phyloP scores from a whole-genome alignment of 2,888 invertebrate species.

The Netelia virgata region DNA sequence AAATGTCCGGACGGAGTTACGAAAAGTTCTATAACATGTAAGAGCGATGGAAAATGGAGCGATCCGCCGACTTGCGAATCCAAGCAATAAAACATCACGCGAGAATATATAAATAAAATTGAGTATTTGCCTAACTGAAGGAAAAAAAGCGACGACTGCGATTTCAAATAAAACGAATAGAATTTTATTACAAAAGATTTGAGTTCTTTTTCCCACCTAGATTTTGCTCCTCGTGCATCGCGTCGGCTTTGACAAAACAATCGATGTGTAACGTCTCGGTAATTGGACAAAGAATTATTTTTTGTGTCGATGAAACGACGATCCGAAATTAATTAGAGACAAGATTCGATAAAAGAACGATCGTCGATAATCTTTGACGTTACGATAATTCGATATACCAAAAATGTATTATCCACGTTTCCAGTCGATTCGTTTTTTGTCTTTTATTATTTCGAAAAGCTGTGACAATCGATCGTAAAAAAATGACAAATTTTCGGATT shows the following conservation, averaged over 20 bases:
- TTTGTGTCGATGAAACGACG: constrained; percentile 9
- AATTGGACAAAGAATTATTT: constrained; percentile 24
- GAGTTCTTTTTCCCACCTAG: not conserved
- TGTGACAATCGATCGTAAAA: constrained; percentile 1
- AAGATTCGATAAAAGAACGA: constrained; percentile 7
- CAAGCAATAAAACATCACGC: constrained; percentile 14
- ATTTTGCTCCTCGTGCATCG: constrained; percentile 30
- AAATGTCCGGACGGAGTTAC: constrained; percentile 75
- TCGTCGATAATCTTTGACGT: constrained; percentile 36
- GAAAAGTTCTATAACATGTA: constrained; percentile 81
- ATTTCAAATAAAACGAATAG: constrained; percentile 59
- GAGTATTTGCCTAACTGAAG: not conserved
- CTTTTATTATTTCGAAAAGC: not conserved
- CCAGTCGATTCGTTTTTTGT: not conserved
- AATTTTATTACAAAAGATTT: constrained; percentile 66
- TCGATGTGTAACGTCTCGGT: constrained; percentile 37
- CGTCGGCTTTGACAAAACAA: constrained; percentile 61
- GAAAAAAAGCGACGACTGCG: not conserved
- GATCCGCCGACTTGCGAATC: constrained; percentile 72
- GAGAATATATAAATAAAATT: not conserved
- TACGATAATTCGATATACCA: constrained; percentile 6
- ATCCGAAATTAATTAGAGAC: constrained; percentile 25
- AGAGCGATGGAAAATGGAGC: constrained; percentile 80
- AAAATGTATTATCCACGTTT: not conserved
- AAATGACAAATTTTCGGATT: constrained; percentile 26